Conservation (phyloP, 2,113 vertebrate species). For the Butorides virescens region DNA sequence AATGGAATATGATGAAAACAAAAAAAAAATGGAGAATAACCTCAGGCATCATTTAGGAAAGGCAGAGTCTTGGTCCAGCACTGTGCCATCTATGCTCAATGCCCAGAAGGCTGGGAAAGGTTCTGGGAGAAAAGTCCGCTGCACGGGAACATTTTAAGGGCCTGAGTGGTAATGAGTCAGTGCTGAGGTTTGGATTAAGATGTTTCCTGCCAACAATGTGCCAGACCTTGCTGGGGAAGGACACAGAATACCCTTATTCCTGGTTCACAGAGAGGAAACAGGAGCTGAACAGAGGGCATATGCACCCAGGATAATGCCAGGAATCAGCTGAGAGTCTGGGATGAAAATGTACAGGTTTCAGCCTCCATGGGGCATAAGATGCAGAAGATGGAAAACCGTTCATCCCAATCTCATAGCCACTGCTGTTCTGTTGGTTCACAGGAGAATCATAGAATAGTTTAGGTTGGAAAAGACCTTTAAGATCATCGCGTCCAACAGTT, state of each 20-base stretch:
- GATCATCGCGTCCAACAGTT: no score
- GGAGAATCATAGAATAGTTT: no score
- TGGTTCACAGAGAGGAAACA: neutral
- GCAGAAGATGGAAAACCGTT: neutral
- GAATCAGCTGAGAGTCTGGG: neutral
- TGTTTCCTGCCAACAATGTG: neutral
- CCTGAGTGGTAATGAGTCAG: conserved; percentile 7
- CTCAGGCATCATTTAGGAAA: conserved; percentile 19
- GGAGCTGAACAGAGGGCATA: neutral
- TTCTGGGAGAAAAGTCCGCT: neutral
- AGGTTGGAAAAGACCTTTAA: no score
- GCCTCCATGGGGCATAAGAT: neutral
- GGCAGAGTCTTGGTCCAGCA: neutral
- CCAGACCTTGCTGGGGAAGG: neutral
- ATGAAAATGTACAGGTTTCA: neutral
- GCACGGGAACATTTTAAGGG: neutral
- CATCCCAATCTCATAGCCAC: neutral
- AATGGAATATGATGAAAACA: conserved; percentile 1
- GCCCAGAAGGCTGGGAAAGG: conserved; percentile 34
- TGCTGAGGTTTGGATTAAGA: neutral
- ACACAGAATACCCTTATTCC: neutral
- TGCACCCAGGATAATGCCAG: neutral
- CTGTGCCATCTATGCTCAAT: neutral
- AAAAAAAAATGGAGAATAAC: neutral
- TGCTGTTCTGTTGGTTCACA: neutral